A percentile compares a stretch with the other conserved stretches of the same genome.
Conservation (phyloP, 1,140 invertebrate species). For the Lordiphosa stackelbergi region DNA sequence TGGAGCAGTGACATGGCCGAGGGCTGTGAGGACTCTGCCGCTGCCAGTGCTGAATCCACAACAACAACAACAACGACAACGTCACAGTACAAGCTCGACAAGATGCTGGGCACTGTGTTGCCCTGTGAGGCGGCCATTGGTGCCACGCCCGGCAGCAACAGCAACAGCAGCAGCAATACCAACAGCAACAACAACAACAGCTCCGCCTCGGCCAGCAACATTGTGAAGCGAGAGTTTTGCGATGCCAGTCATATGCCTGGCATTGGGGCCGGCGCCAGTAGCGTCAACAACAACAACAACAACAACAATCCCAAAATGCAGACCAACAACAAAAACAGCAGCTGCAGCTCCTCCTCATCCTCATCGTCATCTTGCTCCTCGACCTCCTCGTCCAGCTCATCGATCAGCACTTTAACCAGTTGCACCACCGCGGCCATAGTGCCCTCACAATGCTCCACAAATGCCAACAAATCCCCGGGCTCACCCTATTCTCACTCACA, state of each 20-base stretch:
- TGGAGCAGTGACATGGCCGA: slow-evolving; percentile 74
- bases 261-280: slow-evolving; percentile 46
- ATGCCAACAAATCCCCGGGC: slow-evolving; percentile 66
- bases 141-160: slow-evolving; percentile 53
- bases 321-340: slow-evolving; percentile 23
- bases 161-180: slow-evolving; percentile 24
- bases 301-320: slow-evolving; percentile 58
- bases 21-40: slow-evolving; percentile 74
- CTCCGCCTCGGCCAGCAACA: slow-evolving; percentile 38
- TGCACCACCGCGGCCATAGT: slow-evolving; percentile 72
- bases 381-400: slow-evolving; percentile 64
- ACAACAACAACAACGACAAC: slow-evolving; percentile 35
- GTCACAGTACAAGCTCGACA: slow-evolving; percentile 53
- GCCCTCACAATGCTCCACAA: slow-evolving; percentile 71
- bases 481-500: slow-evolving; percentile 62
- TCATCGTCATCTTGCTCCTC: slow-evolving; percentile 64
- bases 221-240: slow-evolving; percentile 73
- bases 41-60: slow-evolving; percentile 60
- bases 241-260: slow-evolving; percentile 64
- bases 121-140: slow-evolving; percentile 73
- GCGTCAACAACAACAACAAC: slow-evolving; percentile 39
- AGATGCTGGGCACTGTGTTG: slow-evolving; percentile 75
- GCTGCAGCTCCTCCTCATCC: slow-evolving; percentile 64
- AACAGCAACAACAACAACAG: slow-evolving; percentile 16
- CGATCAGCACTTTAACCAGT: slow-evolving; percentile 60